Evolutionary conservation across 2,888 invertebrate species (phyloP).

Genomic region (Nomada ruficornis): DNA sequence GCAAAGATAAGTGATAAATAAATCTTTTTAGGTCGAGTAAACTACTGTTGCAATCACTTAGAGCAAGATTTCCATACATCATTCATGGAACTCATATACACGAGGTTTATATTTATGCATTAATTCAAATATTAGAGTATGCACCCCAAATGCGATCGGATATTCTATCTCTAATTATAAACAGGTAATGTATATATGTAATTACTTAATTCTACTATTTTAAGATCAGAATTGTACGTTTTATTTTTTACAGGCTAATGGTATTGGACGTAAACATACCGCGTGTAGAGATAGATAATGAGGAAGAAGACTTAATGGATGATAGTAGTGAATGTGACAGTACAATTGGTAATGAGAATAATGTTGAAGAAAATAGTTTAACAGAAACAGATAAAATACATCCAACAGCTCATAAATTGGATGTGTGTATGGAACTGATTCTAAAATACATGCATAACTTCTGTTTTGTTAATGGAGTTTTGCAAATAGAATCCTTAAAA

Average conservation of each 20-base stretch:
- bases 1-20: not conserved
- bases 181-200: slow-evolving; percentile 86
- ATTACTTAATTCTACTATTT: not conserved
- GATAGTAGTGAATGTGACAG: slow-evolving; percentile 85
- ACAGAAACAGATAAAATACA: slow-evolving; percentile 82
- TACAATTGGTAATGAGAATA: slow-evolving; percentile 83
- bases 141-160: slow-evolving; percentile 89
- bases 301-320: slow-evolving; percentile 82
- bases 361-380: slow-evolving; percentile 75
- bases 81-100: slow-evolving; percentile 89
- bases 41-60: slow-evolving; percentile 88
- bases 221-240: slow-evolving; percentile 1
- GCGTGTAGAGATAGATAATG: slow-evolving; percentile 85
- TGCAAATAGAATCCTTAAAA: slow-evolving; percentile 83
- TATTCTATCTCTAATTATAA: slow-evolving; percentile 90
- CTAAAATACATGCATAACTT: slow-evolving; percentile 89
- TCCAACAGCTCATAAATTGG: slow-evolving; percentile 88
- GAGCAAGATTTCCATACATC: slow-evolving; percentile 91
- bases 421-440: slow-evolving; percentile 91
- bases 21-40: slow-evolving; percentile 88
- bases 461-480: slow-evolving; percentile 84
- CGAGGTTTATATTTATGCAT: slow-evolving; percentile 91
- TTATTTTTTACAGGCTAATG: slow-evolving; percentile 87
- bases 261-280: slow-evolving; percentile 91
- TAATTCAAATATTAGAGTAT: slow-evolving; percentile 91